phyloP scores from a whole-genome alignment of 2,113 vertebrate genomes.

The Dasyornis broadbenti region DNA sequence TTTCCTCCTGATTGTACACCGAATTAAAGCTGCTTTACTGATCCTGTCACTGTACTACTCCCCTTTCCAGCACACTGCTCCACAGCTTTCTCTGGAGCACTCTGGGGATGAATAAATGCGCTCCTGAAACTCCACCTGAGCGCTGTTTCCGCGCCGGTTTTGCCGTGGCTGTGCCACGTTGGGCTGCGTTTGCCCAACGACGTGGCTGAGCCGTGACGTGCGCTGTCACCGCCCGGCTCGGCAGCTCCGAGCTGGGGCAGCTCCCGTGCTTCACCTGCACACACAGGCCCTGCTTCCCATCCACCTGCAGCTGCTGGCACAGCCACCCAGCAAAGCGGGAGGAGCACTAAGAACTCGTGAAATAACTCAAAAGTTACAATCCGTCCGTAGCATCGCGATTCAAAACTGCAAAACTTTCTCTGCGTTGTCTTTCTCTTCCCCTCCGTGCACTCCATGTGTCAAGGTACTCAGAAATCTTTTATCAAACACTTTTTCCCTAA shows the following conservation, averaged over 20 bases:
- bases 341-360: background rate
- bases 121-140: conserved; percentile 11
- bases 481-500: background rate
- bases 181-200: conserved; percentile 1
- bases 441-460: fast-evolving
- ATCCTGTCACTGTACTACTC: background rate
- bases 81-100: background rate
- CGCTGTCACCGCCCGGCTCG: conserved; percentile 17
- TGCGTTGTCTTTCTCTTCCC: background rate
- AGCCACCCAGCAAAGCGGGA: background rate
- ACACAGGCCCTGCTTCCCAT: background rate
- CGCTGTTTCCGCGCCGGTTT: background rate
- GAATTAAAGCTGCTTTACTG: conserved; percentile 2
- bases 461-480: background rate
- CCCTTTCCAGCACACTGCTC: background rate
- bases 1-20: background rate
- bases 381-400: background rate
- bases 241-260: background rate
- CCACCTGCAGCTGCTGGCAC: background rate
- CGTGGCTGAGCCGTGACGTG: conserved; percentile 40
- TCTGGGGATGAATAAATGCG: background rate
- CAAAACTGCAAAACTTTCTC: background rate
- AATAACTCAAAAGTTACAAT: background rate
- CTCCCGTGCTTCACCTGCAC: background rate
- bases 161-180: conserved; percentile 25